Base-by-base conservation (phyloP, 1,140 invertebrate genomes). In the Anadara kagoshimensis region DNA sequence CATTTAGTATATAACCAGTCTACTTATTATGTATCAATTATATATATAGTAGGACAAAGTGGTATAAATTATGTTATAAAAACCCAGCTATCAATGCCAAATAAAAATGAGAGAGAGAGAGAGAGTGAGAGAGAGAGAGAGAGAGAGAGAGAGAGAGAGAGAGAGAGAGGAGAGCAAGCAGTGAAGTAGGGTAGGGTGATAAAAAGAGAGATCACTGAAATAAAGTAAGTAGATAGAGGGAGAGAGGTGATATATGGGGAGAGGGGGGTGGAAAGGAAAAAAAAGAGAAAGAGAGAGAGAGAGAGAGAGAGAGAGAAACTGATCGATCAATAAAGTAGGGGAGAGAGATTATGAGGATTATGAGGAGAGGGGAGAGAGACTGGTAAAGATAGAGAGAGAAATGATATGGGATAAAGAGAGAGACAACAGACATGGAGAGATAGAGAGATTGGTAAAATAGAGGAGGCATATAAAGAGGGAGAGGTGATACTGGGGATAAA, bases 101-200 rank as follows among this genome's bases (percentile, higher is more conserved):
- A 59, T 8, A 57, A 54, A 51, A 41, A 49, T 56, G 61, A 45
- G 22, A 44, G 24, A 54, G 26, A 45, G 29, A 41, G 26, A 36
- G 59, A 53, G n/a, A 53, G 24, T 18, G 59, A 36, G 36, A 44
- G 36, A 29, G 43, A 57, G 49, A 44, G 36, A 29, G 44, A 36
- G 53, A 71, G 36, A 24, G 54, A 45, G 51, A 43, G 26, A 29
- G 41, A 18, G 22, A 29, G 26, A 1, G 12, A 43, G 26, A 29
- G 12, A 11, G 10, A 16, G 18, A 26, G 22, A 29, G 41, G 57
- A 20, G 57, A 36, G 41, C 1, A 29, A 43, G 7, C 20, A 26
- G 4, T 24, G 24, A 26, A 41, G 29, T 16, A 26, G 56, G 18
- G 5, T 14, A 11, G 29, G 5, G 18, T 11, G 18, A 53, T 11